Evolutionary conservation across 2,888 invertebrate species (phyloP).

Genomic region (Acrocyrtus sp.): DNA sequence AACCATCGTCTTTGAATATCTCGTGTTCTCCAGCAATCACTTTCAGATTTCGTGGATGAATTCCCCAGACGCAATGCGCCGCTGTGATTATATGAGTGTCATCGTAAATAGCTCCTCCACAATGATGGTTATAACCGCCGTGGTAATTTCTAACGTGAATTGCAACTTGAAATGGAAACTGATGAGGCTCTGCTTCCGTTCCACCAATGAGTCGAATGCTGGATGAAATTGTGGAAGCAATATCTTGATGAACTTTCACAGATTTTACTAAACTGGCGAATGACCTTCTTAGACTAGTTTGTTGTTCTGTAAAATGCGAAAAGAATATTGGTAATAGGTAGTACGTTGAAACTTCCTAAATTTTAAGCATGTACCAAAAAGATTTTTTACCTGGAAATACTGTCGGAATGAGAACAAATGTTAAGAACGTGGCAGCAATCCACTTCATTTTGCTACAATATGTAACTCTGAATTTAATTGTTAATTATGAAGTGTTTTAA

Average conservation of each 20-base stretch:
- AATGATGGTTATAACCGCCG: slow-evolving; percentile 30
- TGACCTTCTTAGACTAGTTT: no score
- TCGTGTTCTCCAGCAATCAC: slow-evolving; percentile 65
- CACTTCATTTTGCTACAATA: no score
- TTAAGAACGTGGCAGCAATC: no score
- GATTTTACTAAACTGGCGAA: not conserved
- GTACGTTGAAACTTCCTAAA: no score
- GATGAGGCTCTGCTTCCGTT: slow-evolving; percentile 59
- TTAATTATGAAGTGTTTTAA: no score
- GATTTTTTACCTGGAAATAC: no score
- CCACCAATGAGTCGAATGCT: slow-evolving; percentile 47
- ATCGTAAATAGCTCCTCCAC: slow-evolving; percentile 44
- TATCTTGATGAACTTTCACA: not conserved
- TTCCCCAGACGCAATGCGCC: slow-evolving; percentile 64
- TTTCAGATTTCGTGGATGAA: slow-evolving; percentile 55
- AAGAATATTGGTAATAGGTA: no score
- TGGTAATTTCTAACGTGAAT: slow-evolving; percentile 62
- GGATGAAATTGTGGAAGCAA: not conserved
- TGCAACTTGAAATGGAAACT: slow-evolving; percentile 65
- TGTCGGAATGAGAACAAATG: no score
- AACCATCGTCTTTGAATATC: slow-evolving; percentile 64
- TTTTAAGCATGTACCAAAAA: no score
- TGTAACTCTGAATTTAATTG: no score
- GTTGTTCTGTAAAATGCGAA: no score
- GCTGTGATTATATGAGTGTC: slow-evolving; percentile 61